These are phyloP conservation scores for Peromyscus aztecus DNA, from an alignment of 2,797 vertebrate species.

Conservation along the genomic window DNA sequence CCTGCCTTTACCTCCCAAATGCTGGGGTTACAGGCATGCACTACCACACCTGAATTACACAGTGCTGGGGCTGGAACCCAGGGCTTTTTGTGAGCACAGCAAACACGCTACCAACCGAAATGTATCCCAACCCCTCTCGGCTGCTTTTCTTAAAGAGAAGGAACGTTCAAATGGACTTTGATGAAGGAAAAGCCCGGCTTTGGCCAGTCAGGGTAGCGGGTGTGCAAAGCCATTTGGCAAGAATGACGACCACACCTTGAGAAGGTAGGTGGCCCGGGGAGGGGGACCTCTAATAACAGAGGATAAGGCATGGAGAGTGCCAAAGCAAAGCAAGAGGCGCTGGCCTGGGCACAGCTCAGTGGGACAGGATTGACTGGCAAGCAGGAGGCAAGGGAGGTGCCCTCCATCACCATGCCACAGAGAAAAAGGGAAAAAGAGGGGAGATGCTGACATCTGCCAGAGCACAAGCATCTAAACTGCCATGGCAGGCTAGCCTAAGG, in stretches of 20 bases:
- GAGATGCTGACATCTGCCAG: not conserved
- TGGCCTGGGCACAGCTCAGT: too few species aligned
- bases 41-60: not conserved
- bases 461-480: not conserved
- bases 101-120: not conserved
- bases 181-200: not conserved
- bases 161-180: not conserved
- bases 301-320: not conserved
- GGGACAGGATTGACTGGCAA: too few species aligned
- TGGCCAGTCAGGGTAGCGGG: too few species aligned
- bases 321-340: not conserved
- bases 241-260: not conserved
- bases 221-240: not conserved
- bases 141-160: not conserved
- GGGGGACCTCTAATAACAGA: not conserved
- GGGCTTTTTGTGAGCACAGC: not conserved
- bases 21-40: not conserved
- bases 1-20: not conserved
- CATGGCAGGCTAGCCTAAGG: not conserved
- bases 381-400: not conserved
- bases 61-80: not conserved
- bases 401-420: not conserved
- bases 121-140: not conserved
- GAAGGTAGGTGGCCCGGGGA: not conserved
- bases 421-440: not conserved